phyloP scores from a whole-genome alignment of 2,888 invertebrate species.

The Phlogophora meticulosa region DNA sequence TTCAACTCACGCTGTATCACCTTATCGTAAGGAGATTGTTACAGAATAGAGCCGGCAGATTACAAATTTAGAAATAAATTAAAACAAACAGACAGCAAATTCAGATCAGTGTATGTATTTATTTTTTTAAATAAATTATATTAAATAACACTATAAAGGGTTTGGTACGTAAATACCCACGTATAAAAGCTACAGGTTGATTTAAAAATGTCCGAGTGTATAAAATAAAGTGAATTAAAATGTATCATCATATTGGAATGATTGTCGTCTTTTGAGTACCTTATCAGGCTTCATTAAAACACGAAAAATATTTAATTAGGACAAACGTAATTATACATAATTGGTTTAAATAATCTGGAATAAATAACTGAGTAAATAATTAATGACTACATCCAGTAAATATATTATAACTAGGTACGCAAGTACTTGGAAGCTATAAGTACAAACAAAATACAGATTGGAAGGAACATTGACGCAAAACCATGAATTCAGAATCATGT shows the following conservation, averaged over 20 bases:
- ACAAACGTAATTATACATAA: constrained; percentile 1
- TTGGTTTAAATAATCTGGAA: constrained; percentile 13
- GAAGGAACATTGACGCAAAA: no score
- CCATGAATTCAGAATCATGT: no score
- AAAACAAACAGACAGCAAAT: constrained; percentile 19
- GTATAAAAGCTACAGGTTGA: constrained; percentile 57
- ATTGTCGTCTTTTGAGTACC: constrained; percentile 40
- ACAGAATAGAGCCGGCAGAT: not conserved
- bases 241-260: constrained; percentile 49
- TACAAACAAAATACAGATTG: no score
- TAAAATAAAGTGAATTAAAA: constrained; percentile 15
- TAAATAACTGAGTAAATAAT: constrained; percentile 37
- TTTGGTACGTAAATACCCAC: constrained; percentile 39
- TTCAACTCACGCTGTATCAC: no score
- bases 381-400: constrained; percentile 33
- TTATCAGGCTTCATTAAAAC: not conserved
- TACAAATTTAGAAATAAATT: constrained; percentile 1
- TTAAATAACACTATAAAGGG: constrained; percentile 26
- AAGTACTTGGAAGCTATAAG: constrained; percentile 1
- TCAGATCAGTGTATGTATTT: constrained; percentile 35
- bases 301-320: not conserved
- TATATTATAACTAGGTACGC: constrained; percentile 7
- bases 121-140: constrained; percentile 27
- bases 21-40: not conserved
- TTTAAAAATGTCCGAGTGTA: constrained; percentile 23